Evolutionary conservation across 2,888 invertebrate species (phyloP), one percentile per base, ranked within the genome.

Genomic region (Microplitis deprimator): DNA sequence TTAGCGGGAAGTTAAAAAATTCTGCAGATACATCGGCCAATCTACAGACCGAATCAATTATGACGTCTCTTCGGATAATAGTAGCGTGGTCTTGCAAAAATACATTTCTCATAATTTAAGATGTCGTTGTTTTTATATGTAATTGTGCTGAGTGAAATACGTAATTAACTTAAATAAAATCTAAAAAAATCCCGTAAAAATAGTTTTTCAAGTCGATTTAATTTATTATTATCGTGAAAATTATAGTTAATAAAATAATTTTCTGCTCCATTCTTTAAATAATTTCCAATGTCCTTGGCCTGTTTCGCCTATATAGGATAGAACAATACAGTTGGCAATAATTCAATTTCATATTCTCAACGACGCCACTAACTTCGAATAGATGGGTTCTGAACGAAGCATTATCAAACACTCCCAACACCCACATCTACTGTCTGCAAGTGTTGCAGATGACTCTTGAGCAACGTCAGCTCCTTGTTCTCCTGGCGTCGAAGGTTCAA

Each of bases 391-490:
- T 72, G 72, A 64, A 72, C 20, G 72, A 61, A 40, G 39, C n/a
- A 16, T 71, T 62, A 71, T 71, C 61, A 61, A 39, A 71, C 17
- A 38, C 39, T 41, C 50, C 65, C 65, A 65, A 29, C 65, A 65
- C 65, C 65, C 38, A 65, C 38, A 13, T 65, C 10, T 65, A 20
- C 20, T 38, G 62, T 64, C 64, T 72, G 40, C 17, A 64, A 72
- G 20, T 39, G 72, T 20, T 72, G 72, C 72, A 72, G 64, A 39
- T 41, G 64, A 39, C 72, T 76, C 41, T 81, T 80, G 10, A 79
- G 67, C 68, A 76, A 65, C 73, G 70, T 50, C 60, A 84, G 68
- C 39, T 84, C 80, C 6, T 78, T 72, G 38, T 82, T 78, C 38
- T 75, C 76, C 7, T 82, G 77, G 8, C 59, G 64, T 74, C 50